Conservation (phyloP, 2,113 vertebrate species). For the Cebidichthys violaceus region DNA sequence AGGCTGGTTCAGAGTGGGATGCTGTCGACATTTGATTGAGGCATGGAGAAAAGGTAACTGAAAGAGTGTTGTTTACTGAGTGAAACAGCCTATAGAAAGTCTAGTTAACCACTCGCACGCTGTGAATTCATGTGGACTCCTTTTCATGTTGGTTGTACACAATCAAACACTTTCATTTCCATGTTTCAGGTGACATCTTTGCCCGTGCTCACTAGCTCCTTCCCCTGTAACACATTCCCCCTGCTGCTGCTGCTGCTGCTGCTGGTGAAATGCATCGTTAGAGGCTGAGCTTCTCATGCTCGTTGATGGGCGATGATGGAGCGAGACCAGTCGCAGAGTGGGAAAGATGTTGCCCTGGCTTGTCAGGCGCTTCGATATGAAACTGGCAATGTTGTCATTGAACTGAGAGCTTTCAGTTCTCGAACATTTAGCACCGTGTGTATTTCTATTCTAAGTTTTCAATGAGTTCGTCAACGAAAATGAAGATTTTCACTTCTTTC, state of each 20-base stretch:
- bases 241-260: too few relatives aligned
- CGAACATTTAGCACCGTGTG: background rate
- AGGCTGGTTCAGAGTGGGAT: constrained; percentile 17
- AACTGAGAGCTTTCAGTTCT: background rate
- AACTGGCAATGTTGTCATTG: background rate
- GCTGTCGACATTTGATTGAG: constrained; percentile 7
- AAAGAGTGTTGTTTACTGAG: background rate
- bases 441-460: background rate
- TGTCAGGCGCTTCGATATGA: background rate
- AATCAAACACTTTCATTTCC: background rate
- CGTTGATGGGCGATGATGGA: background rate
- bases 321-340: background rate
- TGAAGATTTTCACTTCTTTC: too few relatives aligned
- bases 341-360: too few relatives aligned
- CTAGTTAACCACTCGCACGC: background rate
- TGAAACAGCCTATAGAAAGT: background rate
- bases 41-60: background rate
- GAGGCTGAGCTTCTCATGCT: background rate
- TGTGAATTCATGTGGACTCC: background rate
- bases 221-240: too few relatives aligned
- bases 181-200: background rate
- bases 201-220: background rate
- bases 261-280: background rate
- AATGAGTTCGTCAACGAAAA: background rate
- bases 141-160: background rate